phyloP scores from a whole-genome alignment of 2,113 vertebrate species.

The Sciurus niger region DNA sequence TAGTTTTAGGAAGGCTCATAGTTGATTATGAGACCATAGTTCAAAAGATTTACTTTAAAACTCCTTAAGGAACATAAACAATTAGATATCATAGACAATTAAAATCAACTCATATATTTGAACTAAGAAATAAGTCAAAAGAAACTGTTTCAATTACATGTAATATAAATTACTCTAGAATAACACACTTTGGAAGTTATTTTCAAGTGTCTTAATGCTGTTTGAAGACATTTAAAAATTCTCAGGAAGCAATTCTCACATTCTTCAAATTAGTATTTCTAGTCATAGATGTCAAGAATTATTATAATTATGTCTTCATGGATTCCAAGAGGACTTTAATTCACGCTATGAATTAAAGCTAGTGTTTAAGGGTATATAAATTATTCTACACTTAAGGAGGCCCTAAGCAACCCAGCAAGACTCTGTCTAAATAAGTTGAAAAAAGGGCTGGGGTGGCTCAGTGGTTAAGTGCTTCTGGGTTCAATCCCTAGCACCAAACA shows the following conservation, averaged over 20 bases:
- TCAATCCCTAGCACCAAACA: no score
- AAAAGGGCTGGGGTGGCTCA: no score
- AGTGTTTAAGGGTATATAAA: not conserved
- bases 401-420: no score
- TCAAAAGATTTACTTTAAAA: constrained; percentile 5
- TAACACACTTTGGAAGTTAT: not conserved
- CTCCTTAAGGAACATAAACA: not conserved
- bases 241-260: constrained; percentile 5
- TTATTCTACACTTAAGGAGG: not conserved
- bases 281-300: not conserved
- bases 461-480: no score
- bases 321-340: not conserved
- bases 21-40: not conserved
- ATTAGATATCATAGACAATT: not conserved
- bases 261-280: not conserved
- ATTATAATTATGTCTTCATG: not conserved
- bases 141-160: not conserved
- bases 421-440: no score
- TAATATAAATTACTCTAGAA: not conserved
- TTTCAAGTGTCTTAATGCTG: not conserved
- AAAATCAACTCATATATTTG: not conserved
- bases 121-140: constrained; percentile 11
- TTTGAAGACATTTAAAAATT: not conserved
- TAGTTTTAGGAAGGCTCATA: not conserved
- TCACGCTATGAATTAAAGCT: not conserved